Percentiles rank a stretch among this genome's conserved stretches.
Conservation (phyloP, 2,113 vertebrate genomes). For the Syrrhaptes paradoxus region DNA sequence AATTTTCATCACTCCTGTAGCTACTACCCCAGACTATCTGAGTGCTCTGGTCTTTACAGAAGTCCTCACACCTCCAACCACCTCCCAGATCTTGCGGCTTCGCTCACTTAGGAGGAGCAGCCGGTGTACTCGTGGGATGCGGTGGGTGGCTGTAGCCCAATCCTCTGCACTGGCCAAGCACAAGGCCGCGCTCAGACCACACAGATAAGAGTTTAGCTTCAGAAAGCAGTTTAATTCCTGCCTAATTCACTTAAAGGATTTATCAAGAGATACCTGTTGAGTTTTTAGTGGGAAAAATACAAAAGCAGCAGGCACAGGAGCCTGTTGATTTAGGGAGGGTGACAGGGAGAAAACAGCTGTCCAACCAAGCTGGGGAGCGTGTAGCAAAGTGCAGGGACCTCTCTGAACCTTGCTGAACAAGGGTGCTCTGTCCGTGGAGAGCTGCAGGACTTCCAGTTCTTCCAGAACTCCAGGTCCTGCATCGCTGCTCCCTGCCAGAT, state of each 20-base stretch:
- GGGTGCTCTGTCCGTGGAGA: neutral
- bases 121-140: neutral
- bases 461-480: neutral
- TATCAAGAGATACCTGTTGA: neutral
- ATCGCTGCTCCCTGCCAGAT: constrained; percentile 33
- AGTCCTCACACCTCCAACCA: neutral
- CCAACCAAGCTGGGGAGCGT: neutral
- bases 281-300: neutral
- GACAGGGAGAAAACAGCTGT: neutral
- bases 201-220: neutral
- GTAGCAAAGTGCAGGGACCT: constrained; percentile 19
- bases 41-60: neutral
- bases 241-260: neutral
- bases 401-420: constrained; percentile 41
- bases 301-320: constrained; percentile 14
- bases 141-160: neutral
- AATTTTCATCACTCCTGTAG: neutral
- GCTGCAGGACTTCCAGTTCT: constrained; percentile 44
- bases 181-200: neutral
- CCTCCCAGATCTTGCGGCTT: neutral
- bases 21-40: neutral
- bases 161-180: neutral
- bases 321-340: neutral
- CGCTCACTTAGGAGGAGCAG: neutral
- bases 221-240: neutral